These are phyloP conservation scores for Idaea straminata DNA, from an alignment of 2,888 invertebrate genomes.

Conservation along the genomic window DNA sequence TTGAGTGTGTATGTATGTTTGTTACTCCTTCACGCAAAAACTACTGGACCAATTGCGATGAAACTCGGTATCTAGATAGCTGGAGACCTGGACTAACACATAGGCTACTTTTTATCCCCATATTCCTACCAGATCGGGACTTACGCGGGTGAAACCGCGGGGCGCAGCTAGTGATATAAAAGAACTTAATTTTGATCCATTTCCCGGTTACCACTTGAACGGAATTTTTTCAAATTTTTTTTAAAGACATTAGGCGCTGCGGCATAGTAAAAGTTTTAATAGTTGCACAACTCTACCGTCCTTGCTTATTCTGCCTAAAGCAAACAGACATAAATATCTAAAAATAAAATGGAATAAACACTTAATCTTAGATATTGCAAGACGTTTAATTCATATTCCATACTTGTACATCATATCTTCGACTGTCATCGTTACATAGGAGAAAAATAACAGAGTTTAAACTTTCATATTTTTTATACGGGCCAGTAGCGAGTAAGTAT, in stretches of 20 bases:
- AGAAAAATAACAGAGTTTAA: slow-evolving; percentile 10
- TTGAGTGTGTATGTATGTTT: too few species aligned
- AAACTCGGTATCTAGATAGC: too few species aligned
- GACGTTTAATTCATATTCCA: slow-evolving; percentile 20
- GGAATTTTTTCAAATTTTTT: too few species aligned
- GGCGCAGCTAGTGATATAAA: too few species aligned
- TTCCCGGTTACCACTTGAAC: too few species aligned
- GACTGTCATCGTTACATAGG: slow-evolving; percentile 22
- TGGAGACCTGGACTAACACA: too few species aligned
- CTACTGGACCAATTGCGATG: too few species aligned
- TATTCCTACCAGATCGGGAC: too few species aligned
- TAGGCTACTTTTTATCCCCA: too few species aligned
- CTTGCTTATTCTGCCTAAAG: background rate
- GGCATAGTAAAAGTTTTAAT: background rate
- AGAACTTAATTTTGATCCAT: too few species aligned
- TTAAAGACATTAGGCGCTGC: background rate
- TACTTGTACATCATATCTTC: slow-evolving; percentile 21
- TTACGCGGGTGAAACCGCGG: too few species aligned
- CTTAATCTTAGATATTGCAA: slow-evolving; percentile 17
- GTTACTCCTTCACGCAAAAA: too few species aligned
- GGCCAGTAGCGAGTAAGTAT: slow-evolving; percentile 43
- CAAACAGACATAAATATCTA: slow-evolving; percentile 8
- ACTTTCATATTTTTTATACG: slow-evolving; percentile 12
- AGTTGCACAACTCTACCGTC: background rate
- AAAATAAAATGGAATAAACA: slow-evolving; percentile 19